Evolutionary conservation across 2,113 vertebrate species (phyloP).

Genomic region (Mobula birostris): DNA sequence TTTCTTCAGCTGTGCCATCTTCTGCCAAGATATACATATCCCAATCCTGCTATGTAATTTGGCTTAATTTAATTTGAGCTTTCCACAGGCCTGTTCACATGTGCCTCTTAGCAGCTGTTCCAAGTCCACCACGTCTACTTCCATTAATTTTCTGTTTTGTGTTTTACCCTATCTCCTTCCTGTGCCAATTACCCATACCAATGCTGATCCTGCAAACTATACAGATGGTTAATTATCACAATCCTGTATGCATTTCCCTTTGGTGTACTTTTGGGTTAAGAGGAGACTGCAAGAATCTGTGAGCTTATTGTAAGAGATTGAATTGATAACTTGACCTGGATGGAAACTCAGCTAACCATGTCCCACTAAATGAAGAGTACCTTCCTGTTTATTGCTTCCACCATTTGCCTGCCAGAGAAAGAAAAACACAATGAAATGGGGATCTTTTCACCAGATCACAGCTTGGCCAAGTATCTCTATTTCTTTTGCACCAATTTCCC

Average conservation of each 20-base stretch:
- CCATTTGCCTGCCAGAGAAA: background rate
- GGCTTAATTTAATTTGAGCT: background rate
- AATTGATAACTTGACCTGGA: background rate
- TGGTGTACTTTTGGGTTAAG: background rate
- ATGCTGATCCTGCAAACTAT: background rate
- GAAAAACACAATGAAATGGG: background rate
- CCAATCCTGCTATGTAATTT: background rate
- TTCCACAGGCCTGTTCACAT: background rate
- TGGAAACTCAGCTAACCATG: background rate
- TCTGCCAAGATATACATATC: background rate
- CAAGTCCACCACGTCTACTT: background rate
- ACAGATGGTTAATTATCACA: background rate
- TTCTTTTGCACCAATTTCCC: background rate
- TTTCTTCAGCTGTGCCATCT: background rate
- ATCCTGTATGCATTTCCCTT: background rate
- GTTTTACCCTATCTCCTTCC: background rate
- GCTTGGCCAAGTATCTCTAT: background rate
- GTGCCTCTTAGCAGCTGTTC: background rate
- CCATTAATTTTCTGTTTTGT: background rate
- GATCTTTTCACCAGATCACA: background rate
- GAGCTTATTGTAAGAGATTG: background rate
- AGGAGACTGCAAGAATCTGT: background rate
- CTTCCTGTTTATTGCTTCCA: background rate
- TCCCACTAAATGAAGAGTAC: background rate
- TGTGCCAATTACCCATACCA: background rate